Conservation (phyloP, 1,140 invertebrate genomes). For the Brachionus rotundiformis region DNA sequence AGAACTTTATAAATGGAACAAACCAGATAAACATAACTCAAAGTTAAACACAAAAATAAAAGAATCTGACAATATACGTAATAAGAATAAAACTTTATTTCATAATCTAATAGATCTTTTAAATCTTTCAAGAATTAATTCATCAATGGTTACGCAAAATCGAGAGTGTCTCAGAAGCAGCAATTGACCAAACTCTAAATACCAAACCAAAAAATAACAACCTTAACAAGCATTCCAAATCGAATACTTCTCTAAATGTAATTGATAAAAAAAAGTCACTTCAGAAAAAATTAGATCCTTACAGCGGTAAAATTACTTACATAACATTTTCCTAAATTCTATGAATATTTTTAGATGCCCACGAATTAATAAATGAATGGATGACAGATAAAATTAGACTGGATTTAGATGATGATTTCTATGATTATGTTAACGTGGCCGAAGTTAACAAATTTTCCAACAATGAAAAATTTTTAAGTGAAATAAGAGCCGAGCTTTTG, state of each 20-base stretch:
- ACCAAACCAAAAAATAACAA: not conserved
- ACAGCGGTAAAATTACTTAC: not conserved
- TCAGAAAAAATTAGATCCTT: not conserved
- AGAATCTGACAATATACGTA: slow-evolving; percentile 36
- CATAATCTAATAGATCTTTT: not conserved
- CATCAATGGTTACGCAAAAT: slow-evolving; percentile 46
- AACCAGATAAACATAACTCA: slow-evolving; percentile 4
- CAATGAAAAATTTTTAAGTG: slow-evolving; percentile 51
- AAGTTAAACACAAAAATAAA: slow-evolving; percentile 48
- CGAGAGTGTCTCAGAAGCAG: slow-evolving; percentile 35
- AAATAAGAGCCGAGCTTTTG: slow-evolving; percentile 50
- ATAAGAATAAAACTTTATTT: not conserved
- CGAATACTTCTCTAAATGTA: slow-evolving; percentile 2
- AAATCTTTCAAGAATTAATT: not conserved
- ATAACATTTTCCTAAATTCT: slow-evolving; percentile 18
- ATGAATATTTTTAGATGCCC: slow-evolving; percentile 54
- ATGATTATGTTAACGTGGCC: not conserved
- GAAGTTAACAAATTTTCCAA: slow-evolving; percentile 49
- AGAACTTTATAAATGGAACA: slow-evolving; percentile 6
- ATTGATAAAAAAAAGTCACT: not conserved
- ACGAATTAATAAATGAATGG: slow-evolving; percentile 59
- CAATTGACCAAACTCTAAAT: slow-evolving; percentile 25
- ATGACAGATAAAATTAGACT: slow-evolving; percentile 58
- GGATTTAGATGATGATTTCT: slow-evolving; percentile 53
- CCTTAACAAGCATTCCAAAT: not conserved